These are phyloP conservation scores for Philhelius pedissequus DNA, from an alignment of 2,888 invertebrate genomes.

Conservation along the genomic window DNA sequence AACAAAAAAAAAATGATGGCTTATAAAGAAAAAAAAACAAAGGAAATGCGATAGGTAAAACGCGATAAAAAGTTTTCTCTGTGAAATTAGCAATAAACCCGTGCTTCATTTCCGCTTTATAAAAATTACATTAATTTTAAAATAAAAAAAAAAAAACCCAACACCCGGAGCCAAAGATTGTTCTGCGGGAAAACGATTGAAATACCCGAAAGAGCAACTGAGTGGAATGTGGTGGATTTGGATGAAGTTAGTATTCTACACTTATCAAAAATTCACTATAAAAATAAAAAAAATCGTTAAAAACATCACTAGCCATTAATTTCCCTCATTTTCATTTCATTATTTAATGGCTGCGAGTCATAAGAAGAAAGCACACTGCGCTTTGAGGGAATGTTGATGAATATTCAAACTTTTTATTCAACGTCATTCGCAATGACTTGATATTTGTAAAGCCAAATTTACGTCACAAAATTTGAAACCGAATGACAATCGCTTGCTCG, in stretches of 20 bases:
- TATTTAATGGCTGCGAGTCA: too few species aligned
- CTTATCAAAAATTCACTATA: too few species aligned
- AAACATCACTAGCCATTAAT: too few species aligned
- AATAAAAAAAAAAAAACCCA: not conserved
- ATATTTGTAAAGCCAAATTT: too few species aligned
- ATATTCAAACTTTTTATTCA: too few species aligned
- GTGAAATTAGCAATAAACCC: conserved; percentile 7
- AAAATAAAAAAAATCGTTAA: too few species aligned
- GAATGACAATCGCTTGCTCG: too few species aligned
- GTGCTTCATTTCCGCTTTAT: not conserved
- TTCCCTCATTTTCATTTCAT: too few species aligned
- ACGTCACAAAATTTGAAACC: too few species aligned
- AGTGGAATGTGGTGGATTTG: not conserved
- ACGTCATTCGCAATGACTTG: too few species aligned
- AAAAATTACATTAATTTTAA: conserved; percentile 9
- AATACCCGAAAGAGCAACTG: not conserved
- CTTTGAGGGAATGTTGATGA: too few species aligned
- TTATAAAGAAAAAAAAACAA: not conserved
- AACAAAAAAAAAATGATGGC: not conserved
- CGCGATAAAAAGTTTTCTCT: not conserved
- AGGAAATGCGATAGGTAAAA: not conserved
- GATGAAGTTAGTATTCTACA: not conserved
- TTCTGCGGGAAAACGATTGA: not conserved
- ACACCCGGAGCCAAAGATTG: not conserved
- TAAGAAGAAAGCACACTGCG: too few species aligned